These are phyloP conservation scores for Drosophila phalerata DNA, from an alignment of 2,888 invertebrate genomes.

Conservation along the genomic window DNA sequence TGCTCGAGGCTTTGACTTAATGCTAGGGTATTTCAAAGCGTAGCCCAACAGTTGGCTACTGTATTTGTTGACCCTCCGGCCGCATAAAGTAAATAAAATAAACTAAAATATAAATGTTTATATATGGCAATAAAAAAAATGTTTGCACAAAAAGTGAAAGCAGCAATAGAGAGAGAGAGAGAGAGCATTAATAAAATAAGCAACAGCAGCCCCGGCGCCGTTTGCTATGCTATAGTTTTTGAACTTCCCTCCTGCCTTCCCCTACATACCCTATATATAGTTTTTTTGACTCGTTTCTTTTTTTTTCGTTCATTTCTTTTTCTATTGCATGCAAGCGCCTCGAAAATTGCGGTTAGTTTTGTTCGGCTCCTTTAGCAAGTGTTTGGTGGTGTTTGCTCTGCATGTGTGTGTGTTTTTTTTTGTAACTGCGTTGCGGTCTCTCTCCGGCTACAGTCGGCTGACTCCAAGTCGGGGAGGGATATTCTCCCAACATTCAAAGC, in stretches of 20 bases:
- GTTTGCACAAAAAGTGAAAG: constrained; percentile 45
- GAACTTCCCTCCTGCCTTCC: background rate
- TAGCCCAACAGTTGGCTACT: constrained; percentile 51
- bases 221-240: constrained; percentile 39
- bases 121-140: constrained; percentile 40
- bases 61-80: constrained; percentile 29
- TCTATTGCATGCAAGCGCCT: constrained; percentile 76
- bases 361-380: constrained; percentile 51
- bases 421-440: constrained; percentile 76
- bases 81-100: constrained; percentile 65
- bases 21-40: constrained; percentile 12
- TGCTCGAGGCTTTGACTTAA: background rate
- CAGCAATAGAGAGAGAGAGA: constrained; percentile 32
- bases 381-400: constrained; percentile 48
- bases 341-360: constrained; percentile 81
- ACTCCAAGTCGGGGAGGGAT: constrained; percentile 20
- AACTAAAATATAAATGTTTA: constrained; percentile 61
- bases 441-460: constrained; percentile 59
- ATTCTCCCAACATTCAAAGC: constrained; percentile 5
- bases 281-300: constrained; percentile 12
- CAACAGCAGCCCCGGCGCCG: constrained; percentile 38
- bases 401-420: constrained; percentile 26
- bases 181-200: constrained; percentile 73
- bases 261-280: background rate
- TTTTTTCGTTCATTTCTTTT: constrained; percentile 34